These are phyloP conservation scores for Bombus consobrinus DNA, from an alignment of 1,140 invertebrate species.

Conservation along the genomic window DNA sequence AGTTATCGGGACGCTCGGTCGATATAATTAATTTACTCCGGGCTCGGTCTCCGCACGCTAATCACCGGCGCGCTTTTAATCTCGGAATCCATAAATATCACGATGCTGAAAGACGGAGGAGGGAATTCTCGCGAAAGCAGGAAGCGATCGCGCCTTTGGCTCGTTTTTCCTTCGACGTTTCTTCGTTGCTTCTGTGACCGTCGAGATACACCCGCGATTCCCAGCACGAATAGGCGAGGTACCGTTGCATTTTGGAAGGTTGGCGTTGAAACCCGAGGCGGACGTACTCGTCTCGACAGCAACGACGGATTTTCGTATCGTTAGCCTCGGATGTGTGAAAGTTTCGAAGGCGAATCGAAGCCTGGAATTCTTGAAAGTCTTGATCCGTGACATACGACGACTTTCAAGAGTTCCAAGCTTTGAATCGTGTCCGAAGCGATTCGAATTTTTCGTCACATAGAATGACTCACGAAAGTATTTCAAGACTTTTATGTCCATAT, in stretches of 20 bases:
- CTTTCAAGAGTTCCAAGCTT: no score
- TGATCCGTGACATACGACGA: no score
- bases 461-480: no score
- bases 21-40: conserved; percentile 50
- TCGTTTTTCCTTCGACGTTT: not conserved
- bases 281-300: no score
- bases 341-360: no score
- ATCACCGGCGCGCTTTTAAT: conserved; percentile 38
- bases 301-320: no score
- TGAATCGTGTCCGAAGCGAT: no score
- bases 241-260: not conserved
- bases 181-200: not conserved
- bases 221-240: not conserved
- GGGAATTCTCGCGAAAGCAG: conserved; percentile 13
- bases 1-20: conserved; percentile 26
- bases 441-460: no score
- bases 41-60: not conserved
- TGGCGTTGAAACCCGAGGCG: no score
- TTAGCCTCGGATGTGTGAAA: no score
- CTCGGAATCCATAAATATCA: conserved; percentile 44
- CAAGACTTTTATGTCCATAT: no score
- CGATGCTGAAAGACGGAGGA: not conserved
- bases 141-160: not conserved
- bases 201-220: not conserved
- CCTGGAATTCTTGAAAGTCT: no score